Evolutionary conservation across 2,888 invertebrate genomes (phyloP).

Genomic region (Thera britannica): DNA sequence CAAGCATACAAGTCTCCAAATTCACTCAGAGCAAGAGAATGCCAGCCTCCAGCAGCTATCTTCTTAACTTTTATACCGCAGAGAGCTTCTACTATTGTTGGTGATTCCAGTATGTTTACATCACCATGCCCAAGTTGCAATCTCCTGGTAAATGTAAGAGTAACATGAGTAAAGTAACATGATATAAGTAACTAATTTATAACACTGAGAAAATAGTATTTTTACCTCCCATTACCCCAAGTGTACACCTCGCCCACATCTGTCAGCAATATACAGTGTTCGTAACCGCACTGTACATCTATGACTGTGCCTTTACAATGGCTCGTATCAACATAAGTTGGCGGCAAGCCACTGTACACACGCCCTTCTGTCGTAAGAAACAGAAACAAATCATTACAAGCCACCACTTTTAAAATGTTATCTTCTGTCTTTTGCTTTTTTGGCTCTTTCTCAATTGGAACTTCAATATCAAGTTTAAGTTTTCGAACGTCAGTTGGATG

Average conservation of each 20-base stretch:
- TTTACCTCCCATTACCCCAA: slow-evolving; percentile 93
- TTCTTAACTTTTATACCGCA: slow-evolving; percentile 89
- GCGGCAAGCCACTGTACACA: slow-evolving; percentile 85
- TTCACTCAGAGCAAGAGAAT: slow-evolving; percentile 90
- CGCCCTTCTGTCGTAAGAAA: slow-evolving; percentile 61
- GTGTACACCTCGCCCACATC: slow-evolving; percentile 89
- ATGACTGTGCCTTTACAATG: slow-evolving; percentile 80
- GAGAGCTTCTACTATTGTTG: slow-evolving; percentile 88
- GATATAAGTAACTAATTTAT: not conserved
- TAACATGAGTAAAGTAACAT: too few relatives aligned
- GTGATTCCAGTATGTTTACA: slow-evolving; percentile 86
- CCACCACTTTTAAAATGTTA: slow-evolving; percentile 54
- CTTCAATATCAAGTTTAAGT: slow-evolving; percentile 54
- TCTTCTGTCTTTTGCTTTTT: slow-evolving; percentile 53
- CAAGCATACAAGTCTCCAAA: slow-evolving; percentile 94
- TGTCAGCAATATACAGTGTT: slow-evolving; percentile 90
- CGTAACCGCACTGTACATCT: slow-evolving; percentile 91
- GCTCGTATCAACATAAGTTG: slow-evolving; percentile 85
- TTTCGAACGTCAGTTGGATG: slow-evolving; percentile 48
- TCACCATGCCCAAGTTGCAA: slow-evolving; percentile 94
- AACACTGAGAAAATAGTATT: too few relatives aligned
- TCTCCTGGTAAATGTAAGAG: slow-evolving; percentile 87
- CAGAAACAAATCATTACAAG: slow-evolving; percentile 56
- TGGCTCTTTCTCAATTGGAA: slow-evolving; percentile 44
- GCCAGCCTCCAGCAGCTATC: slow-evolving; percentile 94